Base-by-base conservation (phyloP, 2,113 vertebrate species). In the Rhadina sibilatrix region DNA sequence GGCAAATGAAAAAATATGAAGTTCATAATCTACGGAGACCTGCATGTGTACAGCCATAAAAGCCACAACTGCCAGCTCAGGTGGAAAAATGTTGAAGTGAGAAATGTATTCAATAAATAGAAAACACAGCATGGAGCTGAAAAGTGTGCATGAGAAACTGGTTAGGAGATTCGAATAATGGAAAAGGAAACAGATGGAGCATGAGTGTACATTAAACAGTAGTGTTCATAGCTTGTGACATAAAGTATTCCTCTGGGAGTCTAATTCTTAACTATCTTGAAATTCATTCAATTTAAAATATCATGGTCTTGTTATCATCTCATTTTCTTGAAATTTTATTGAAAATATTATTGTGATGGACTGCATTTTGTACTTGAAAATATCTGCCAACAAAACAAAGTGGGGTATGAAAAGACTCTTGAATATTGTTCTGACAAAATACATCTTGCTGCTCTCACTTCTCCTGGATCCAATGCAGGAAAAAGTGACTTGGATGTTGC, bases 71-170 rank as follows among this genome's bases (percentile, higher is more conserved):
- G 98, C 98, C 98, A 99, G 98, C 98, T 99, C 99, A 99, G 99
- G 99, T 99, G 99, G 99, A 99, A 99, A 99, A 99, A 99, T 99
- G 98, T 98, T 98, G 97, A 99, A 98, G 98, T 98, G 98, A 98
- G 99, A 99, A 99, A 99, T 99, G 99, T 99, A 99, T 99, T 99
- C 99, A 99, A 99, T 99, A 99, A 99, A 99, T 99, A 99, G 99
- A 98, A 98, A 98, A 99, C 99, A 98, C 99, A 99, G 99, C 99
- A 99, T 99, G 99, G 98, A 99, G 99, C 98, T 98, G 97, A 98
- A 98, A 99, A 98, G 98, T 99, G 98, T 98, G 99, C 98, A 98
- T 99, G 99, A 99, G 98, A 99, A 98, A 98, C 98, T 98, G 98
- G 98, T 99, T 98, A 99, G 98, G 98, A 98, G 98, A 98, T 98